Evolutionary conservation across 2,113 vertebrate species (phyloP).

Genomic region (Syngnathus scovelli): DNA sequence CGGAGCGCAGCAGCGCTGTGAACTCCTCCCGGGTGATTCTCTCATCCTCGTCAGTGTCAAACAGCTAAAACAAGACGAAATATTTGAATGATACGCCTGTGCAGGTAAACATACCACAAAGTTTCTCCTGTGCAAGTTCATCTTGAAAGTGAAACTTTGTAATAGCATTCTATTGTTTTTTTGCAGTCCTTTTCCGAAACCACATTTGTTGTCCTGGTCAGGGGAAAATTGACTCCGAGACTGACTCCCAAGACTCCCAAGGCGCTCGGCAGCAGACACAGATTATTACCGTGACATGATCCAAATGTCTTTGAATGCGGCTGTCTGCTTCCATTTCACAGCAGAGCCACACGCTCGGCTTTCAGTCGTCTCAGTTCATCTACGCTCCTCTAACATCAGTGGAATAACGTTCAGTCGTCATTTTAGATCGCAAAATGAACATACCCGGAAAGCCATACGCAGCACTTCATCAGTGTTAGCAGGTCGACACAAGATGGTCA

Average conservation of each 20-base stretch:
- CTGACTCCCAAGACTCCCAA: slow-evolving; percentile 14
- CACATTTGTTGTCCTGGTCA: slow-evolving; percentile 21
- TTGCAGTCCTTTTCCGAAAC: slow-evolving; percentile 12
- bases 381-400: not conserved
- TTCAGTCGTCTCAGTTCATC: not conserved
- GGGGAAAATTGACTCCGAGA: slow-evolving; percentile 17
- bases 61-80: slow-evolving; percentile 72
- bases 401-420: not conserved
- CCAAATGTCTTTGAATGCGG: slow-evolving; percentile 26
- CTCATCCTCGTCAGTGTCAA: slow-evolving; percentile 87
- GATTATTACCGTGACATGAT: slow-evolving; percentile 50
- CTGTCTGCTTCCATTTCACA: slow-evolving; percentile 26
- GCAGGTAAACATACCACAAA: not conserved
- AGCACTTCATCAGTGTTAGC: slow-evolving; percentile 93
- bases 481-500: slow-evolving; percentile 88
- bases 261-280: slow-evolving; percentile 35
- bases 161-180: not conserved
- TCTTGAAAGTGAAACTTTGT: not conserved
- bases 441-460: slow-evolving; percentile 87
- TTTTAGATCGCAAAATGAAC: not conserved
- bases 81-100: not conserved
- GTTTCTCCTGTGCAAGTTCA: not conserved
- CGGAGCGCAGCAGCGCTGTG: slow-evolving; percentile 79
- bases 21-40: slow-evolving; percentile 85
- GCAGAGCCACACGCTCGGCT: not conserved